Evolutionary conservation across 2,797 vertebrate species (phyloP), one percentile per base, ranked within the genome.

Genomic region (Vultur gryphus): DNA sequence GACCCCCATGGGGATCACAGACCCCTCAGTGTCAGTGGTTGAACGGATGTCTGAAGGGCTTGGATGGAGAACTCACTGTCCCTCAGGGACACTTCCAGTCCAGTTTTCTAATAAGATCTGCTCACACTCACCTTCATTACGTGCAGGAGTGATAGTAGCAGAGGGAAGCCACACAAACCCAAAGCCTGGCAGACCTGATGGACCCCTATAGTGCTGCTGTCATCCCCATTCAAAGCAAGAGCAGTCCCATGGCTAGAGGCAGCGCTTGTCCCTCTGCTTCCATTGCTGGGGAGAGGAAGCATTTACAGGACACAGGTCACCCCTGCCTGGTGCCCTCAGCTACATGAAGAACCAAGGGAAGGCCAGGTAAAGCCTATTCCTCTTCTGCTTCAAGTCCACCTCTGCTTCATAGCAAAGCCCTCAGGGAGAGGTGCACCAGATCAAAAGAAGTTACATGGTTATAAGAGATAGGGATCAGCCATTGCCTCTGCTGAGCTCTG

Each of bases 91-190:
- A 16, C 37, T 84, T 57, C 39, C 48, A 48, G 44, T 41, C 58
- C 64, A 62, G 9, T n/a, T 90, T 91, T 82, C 52, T 65, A 43
- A 3, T 29, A 39, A 65, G 61, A 58, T 39, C 51, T 78, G 49
- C 29, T 89, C 57, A 43, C 29, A 11, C 2, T 7, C 44, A 58
- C 12, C 28, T 72, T 76, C 15, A 48, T 66, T 37, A 49, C 2
- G 1, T 9, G 18, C 46, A 88, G 79, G 28, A 89, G 33, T 0
- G 0, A 43, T 4, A 20, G 48, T 2, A 84, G 69, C 11, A 83
- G 79, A 37, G 7, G 16, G 28, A 79, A 64, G 54, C 21, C 19
- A 46, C 52, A 59, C 15, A 72, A 93, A 64, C 33, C 4, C 13
- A 67, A 78, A 71, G 31, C 39, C 55, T 65, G 26, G 51, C 28